phyloP scores from a whole-genome alignment of 2,888 invertebrate genomes.

The Smittia sp. region DNA sequence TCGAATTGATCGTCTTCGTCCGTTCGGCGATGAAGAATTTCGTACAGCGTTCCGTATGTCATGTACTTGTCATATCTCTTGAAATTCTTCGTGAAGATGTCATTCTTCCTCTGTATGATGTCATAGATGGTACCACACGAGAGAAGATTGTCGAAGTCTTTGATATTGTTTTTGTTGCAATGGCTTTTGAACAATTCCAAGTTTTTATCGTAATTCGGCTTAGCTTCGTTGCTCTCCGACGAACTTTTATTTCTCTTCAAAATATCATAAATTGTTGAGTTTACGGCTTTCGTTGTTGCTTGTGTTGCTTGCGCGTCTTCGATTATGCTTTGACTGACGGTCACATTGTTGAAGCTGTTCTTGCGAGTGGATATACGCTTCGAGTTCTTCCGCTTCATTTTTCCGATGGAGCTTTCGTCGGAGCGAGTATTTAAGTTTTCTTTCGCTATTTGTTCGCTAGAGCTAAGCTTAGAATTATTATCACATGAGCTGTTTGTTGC shows the following conservation, averaged over 20 bases:
- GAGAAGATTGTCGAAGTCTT: slow-evolving; percentile 52
- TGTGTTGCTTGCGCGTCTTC: slow-evolving; percentile 4
- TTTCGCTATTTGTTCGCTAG: not conserved
- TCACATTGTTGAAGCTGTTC: not conserved
- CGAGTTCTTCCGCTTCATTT: slow-evolving; percentile 41
- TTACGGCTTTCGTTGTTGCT: not conserved
- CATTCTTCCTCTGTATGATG: slow-evolving; percentile 53
- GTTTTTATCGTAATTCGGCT: slow-evolving; percentile 33
- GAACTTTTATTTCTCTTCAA: not conserved
- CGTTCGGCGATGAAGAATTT: slow-evolving; percentile 53
- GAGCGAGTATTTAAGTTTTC: not conserved
- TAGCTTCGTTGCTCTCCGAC: not conserved
- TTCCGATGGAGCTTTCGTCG: not conserved
- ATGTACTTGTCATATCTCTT: slow-evolving; percentile 54
- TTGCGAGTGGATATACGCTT: slow-evolving; percentile 14
- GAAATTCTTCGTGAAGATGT: slow-evolving; percentile 50
- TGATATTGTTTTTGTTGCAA: slow-evolving; percentile 41
- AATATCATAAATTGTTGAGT: slow-evolving; percentile 41
- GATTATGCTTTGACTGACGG: not conserved
- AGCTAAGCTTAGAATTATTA: not conserved
- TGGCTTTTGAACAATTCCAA: slow-evolving; percentile 32
- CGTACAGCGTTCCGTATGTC: slow-evolving; percentile 55
- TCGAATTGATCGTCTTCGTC: slow-evolving; percentile 49
- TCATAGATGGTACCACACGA: slow-evolving; percentile 54
- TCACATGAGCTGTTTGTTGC: slow-evolving; percentile 47